These are phyloP conservation scores for Rhizomys pruinosus DNA, from an alignment of 2,113 vertebrate species.

Conservation along the genomic window DNA sequence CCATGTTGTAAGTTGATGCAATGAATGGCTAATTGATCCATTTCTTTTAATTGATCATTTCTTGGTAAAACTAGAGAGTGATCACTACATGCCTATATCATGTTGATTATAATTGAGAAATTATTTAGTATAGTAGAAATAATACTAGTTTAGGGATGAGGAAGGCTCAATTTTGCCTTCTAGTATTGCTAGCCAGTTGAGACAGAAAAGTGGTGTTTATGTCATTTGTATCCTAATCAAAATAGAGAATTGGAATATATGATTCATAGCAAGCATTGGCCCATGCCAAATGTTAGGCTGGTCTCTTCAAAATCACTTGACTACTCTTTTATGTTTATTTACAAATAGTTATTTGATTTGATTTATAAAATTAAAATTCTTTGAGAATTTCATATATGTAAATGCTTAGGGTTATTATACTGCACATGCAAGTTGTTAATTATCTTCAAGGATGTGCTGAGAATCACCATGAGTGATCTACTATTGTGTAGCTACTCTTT, in stretches of 20 bases:
- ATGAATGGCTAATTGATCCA: not conserved
- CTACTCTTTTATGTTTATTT: not conserved
- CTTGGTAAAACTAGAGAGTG: not conserved
- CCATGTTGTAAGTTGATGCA: not conserved
- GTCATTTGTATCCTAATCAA: not conserved
- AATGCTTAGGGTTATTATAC: not conserved
- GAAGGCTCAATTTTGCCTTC: not conserved
- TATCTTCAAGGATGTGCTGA: no score
- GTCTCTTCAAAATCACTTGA: not conserved
- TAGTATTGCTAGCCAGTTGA: not conserved
- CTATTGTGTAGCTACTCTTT: not conserved
- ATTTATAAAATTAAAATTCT: no score
- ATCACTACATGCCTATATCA: not conserved
- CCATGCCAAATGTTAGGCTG: no score
- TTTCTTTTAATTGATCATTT: slow-evolving; percentile 16
- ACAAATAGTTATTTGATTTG: no score
- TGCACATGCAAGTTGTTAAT: not conserved
- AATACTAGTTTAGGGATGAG: not conserved
- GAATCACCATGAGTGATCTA: not conserved
- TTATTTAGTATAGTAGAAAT: not conserved
- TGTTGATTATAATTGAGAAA: not conserved
- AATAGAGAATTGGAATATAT: not conserved
- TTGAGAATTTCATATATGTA: not conserved
- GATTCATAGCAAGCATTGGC: no score
- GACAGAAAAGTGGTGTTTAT: not conserved